These are phyloP conservation scores for Centroberyx gerrardi DNA, from an alignment of 2,797 vertebrate genomes.

Conservation along the genomic window DNA sequence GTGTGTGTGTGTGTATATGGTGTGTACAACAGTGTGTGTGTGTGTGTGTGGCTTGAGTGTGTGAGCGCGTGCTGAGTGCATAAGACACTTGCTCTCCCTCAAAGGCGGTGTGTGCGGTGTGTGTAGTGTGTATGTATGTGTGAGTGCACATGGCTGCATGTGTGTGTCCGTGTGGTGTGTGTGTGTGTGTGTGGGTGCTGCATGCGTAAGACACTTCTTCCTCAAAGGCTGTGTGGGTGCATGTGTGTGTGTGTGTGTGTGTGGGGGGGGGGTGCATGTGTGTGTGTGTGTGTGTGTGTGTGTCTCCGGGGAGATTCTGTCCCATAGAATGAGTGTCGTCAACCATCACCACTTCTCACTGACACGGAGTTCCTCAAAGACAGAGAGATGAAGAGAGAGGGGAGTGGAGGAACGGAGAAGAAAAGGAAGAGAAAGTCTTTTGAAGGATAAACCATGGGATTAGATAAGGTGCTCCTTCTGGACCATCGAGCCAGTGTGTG, in stretches of 20 bases:
- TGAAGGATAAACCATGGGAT: constrained; percentile 89
- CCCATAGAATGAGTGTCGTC: constrained; percentile 68
- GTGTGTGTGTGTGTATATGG: constrained; percentile 17
- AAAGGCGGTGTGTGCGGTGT: not conserved
- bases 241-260: constrained; percentile 40
- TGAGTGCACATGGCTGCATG: not conserved
- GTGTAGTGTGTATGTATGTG: not conserved
- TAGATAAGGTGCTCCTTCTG: constrained; percentile 87
- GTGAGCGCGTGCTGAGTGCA: not conserved
- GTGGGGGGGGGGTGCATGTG: constrained; percentile 37
- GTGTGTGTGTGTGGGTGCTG: constrained; percentile 31
- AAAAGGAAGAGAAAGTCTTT: constrained; percentile 81
- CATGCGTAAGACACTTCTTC: constrained; percentile 39
- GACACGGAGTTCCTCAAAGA: constrained; percentile 80
- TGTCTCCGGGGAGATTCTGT: constrained; percentile 71
- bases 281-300: constrained; percentile 32
- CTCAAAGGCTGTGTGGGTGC: constrained; percentile 52
- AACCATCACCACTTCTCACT: constrained; percentile 66
- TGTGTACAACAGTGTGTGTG: constrained; percentile 14
- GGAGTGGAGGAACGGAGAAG: constrained; percentile 65
- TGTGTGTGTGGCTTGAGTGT: not conserved
- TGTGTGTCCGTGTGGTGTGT: constrained; percentile 3
- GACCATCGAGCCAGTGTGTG: constrained; percentile 76
- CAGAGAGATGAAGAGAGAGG: constrained; percentile 69
- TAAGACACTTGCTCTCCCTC: not conserved